These are phyloP conservation scores for Pan troglodytes DNA, from an alignment of 2,113 vertebrate species.

Conservation along the genomic window NHGRI_mPanTro3-v2.1_pri NC_072403.2:181060501-181061000, in stretches of 20 bases:
- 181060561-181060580: not conserved
- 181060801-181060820: not conserved
- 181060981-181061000: fast-evolving
- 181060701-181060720: not conserved
- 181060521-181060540: not conserved
- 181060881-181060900: too few species aligned
- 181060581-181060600: not conserved
- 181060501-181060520: not conserved
- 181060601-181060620: not conserved
- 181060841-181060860: too few species aligned
- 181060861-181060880: fast-evolving
- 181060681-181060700: fast-evolving
- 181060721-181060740: not conserved
- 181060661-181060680: fast-evolving
- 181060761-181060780: too few species aligned
- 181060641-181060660: too few species aligned
- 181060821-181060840: fast-evolving
- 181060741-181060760: not conserved
- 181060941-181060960: not conserved
- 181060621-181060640: not conserved
- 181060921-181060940: not conserved
- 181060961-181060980: not conserved
- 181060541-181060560: not conserved
- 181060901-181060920: fast-evolving
- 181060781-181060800: fast-evolving